Base-by-base conservation (phyloP, 2,113 vertebrate genomes). In the Columbina picui region DNA sequence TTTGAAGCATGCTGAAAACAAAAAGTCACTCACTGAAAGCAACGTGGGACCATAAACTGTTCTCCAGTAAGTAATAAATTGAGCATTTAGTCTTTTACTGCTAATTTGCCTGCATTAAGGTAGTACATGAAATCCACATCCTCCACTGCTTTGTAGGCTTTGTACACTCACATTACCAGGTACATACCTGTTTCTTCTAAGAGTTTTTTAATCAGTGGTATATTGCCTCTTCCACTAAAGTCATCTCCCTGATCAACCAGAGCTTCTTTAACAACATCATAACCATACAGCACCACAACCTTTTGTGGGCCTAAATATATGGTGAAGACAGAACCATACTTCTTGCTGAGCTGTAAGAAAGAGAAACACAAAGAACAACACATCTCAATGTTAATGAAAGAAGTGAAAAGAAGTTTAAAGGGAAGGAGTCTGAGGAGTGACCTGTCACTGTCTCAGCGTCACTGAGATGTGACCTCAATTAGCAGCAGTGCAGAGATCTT, bases 221-320 rank as follows among this genome's bases (percentile, higher is more conserved):
- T 78, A 29, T 25, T 22, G 27, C 95, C 96, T 91, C 97, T 97
- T 69, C 92, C 95, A 69, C 96, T 82, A 91, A 98, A 98, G 18
- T 84, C 87, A 20, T 97, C 95, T 29, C 75, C 95, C 8, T 38
- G 56, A 27, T 96, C 96, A 39, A 95, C 56, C 34, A 97, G 77
- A 17, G 97, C 97, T 88, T 98, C 97, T 50, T 96, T 97, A 52
- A 98, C 78, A 3, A 70, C 94, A 29, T 97, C 80, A 26, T 97
- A 94, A 3, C 97, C 97, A 60, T 89, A 68, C 14, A 97, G 47
- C 7, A 98, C 91, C 57, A 98, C 95, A 32, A 68, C 6, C 13
- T 91, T 94, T 34, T 29, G 32, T 49, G 32, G 36, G 63, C 97
- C 97, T 13, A 97, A 57, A 32, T 89, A 87, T 49, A 97, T 32